Evolutionary conservation across 2,797 vertebrate species (phyloP).

Genomic region (Coregonus sp.): DNA sequence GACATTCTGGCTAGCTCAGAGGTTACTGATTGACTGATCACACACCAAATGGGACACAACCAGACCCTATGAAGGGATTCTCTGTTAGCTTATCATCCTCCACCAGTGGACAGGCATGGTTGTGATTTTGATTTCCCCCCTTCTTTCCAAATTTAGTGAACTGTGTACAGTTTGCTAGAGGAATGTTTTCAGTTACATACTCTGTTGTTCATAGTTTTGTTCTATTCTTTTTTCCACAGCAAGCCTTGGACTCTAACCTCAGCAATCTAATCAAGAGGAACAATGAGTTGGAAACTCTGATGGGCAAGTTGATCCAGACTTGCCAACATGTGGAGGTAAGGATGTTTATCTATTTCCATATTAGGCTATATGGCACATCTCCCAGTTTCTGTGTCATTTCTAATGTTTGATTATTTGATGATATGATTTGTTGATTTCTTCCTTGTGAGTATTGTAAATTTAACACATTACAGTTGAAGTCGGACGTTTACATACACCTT

Average conservation of each 20-base stretch:
- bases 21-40: slow-evolving; percentile 40
- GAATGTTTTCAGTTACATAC: slow-evolving; percentile 45
- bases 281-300: slow-evolving; percentile 94
- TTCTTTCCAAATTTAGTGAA: slow-evolving; percentile 45
- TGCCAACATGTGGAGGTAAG: slow-evolving; percentile 98
- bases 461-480: neutral
- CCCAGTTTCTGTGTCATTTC: slow-evolving; percentile 20
- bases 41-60: slow-evolving; percentile 49
- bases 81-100: slow-evolving; percentile 28
- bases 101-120: slow-evolving; percentile 27
- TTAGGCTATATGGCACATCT: slow-evolving; percentile 27
- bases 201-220: neutral
- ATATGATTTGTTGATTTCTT: slow-evolving; percentile 6
- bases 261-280: slow-evolving; percentile 98
- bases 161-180: slow-evolving; percentile 46
- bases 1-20: slow-evolving; percentile 38
- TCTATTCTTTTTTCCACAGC: slow-evolving; percentile 73
- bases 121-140: slow-evolving; percentile 41
- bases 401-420: slow-evolving; percentile 20
- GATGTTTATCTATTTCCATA: slow-evolving; percentile 53
- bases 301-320: slow-evolving; percentile 98
- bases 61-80: slow-evolving; percentile 42
- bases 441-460: neutral
- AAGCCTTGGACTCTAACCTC: slow-evolving; percentile 95
- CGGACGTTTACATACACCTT: too few relatives aligned